Conservation (phyloP, 2,888 invertebrate genomes). For the Heliconius erato region DNA sequence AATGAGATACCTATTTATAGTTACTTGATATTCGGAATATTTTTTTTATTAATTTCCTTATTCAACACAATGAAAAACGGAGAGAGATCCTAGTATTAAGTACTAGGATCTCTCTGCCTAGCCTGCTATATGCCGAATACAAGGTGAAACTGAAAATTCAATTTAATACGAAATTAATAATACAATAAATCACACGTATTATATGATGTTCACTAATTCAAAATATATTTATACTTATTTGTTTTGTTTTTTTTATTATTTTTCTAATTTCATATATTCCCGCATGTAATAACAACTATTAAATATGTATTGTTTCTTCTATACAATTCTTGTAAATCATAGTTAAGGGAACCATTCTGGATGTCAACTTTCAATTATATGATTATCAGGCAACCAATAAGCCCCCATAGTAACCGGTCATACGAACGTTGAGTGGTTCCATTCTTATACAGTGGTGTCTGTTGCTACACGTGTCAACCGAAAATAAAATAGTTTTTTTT, state of each 20-base stretch:
- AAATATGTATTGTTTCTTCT: neutral
- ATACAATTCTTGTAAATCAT: conserved; percentile 11
- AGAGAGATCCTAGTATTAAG: too few relatives aligned
- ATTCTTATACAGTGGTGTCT: conserved; percentile 29
- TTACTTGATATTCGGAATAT: neutral
- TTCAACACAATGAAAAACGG: too few relatives aligned
- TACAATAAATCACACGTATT: too few relatives aligned
- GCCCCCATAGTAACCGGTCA: conserved; percentile 36
- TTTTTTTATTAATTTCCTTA: neutral
- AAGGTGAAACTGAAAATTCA: too few relatives aligned
- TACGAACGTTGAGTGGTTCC: conserved; percentile 17
- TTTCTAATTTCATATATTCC: neutral
- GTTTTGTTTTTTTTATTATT: neutral
- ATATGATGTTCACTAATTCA: too few relatives aligned
- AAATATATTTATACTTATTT: too few relatives aligned
- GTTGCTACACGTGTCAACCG: conserved; percentile 7
- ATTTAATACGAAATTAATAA: too few relatives aligned
- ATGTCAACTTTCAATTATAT: conserved; percentile 37
- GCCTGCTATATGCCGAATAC: too few relatives aligned
- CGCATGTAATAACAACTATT: neutral
- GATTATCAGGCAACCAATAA: conserved; percentile 12
- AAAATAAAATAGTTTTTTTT: neutral
- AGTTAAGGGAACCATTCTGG: conserved; percentile 14
- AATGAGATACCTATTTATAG: neutral
- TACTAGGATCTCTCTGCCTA: too few relatives aligned